Evolutionary conservation across 2,797 vertebrate genomes (phyloP), one percentile per base, ranked within the genome.

Genomic region (Acestrorhynchus altus): DNA sequence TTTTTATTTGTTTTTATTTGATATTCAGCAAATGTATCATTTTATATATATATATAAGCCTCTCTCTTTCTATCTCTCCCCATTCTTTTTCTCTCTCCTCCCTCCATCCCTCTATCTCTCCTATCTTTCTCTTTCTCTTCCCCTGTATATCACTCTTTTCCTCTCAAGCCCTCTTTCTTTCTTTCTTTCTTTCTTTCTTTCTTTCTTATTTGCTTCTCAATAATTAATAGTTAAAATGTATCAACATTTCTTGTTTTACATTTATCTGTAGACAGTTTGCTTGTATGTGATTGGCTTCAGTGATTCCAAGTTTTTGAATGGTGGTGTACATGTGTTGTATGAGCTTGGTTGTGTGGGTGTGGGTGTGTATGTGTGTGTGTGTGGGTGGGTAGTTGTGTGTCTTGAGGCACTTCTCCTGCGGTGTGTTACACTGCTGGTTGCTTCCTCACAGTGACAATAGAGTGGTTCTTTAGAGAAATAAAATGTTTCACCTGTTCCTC

Each of bases 371-470:
- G 26, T 63, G 44, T 51, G 28, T 49, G 40, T 47, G 22, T 40
- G 57, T 49, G 44, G 44, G 28, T 70, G 52, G 31, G 66, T 70
- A 66, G 61, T 54, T 28, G 68, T 49, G 73, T 71, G 60, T 81
- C 78, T 72, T 76, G 67, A 76, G 60, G 73, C 69, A 81, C 65
- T 81, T 66, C 65, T 76, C 59, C 68, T 81, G 79, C 35, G 51
- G 78, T 80, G 56, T 66, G 40, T 51, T 59, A 40, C 51, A 52
- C 74, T 42, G 35, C 71, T 60, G 22, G 49, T 51, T 47, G 63
- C 61, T 81, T 81, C 79, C 79, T 76, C 74, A 66, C 79, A 15
- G 31, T 63, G 44, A 78, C 77, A 78, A 78, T 73, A 22, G 77
- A 65, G 28, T 42, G 61, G 77, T 73, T 73, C 77, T 78, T 66